Evolutionary conservation across 2,797 vertebrate species (phyloP), one percentile per base, ranked within the genome.

Genomic region (Danio tinwini): DNA sequence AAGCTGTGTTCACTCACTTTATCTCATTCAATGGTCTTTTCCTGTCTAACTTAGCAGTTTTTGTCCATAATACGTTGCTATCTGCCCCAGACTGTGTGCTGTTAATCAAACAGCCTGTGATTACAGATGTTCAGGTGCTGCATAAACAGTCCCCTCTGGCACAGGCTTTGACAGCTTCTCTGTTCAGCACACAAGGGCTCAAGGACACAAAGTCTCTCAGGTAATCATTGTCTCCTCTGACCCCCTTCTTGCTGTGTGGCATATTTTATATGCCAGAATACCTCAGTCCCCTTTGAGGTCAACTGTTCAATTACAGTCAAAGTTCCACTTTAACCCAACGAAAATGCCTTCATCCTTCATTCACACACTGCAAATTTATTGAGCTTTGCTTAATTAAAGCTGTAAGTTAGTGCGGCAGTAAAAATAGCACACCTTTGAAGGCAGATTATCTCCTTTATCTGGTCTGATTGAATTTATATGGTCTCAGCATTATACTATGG

Each of bases 151-250:
- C 53, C 9, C 6, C 16, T 56, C 19, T 67, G 62, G 39, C 19
- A 45, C 52, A 67, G 50, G 8, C 14, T 21, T 39, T 55, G 62
- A 69, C 45, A 47, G 63, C 65, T 80, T 58, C 37, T 74, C 55
- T 70, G 64, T 59, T 73, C 56, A 37, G 47, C 70, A 65, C 55
- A 80, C 49, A 56, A 71, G 44, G 50, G 45, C 70, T 81, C 45
- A 75, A 81, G 78, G 78, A 70, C 84, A 78, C 29, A 0, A 52
- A n/a, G 68, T 53, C 64, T 52, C 74, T 45, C 11, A 29, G 53
- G 78, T 81, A 78, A 85, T 83, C 29, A 75, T 10, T 17, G 12
- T 44, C n/a, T 78, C 74, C 74, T 65, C 70, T 77, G 74, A 76
- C 74, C 74, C 78, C 69, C 6, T 67, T 37, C 56, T 63, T 74